These are phyloP conservation scores for Acronicta leporina DNA, from an alignment of 2,888 invertebrate species.

Conservation along the genomic window DNA sequence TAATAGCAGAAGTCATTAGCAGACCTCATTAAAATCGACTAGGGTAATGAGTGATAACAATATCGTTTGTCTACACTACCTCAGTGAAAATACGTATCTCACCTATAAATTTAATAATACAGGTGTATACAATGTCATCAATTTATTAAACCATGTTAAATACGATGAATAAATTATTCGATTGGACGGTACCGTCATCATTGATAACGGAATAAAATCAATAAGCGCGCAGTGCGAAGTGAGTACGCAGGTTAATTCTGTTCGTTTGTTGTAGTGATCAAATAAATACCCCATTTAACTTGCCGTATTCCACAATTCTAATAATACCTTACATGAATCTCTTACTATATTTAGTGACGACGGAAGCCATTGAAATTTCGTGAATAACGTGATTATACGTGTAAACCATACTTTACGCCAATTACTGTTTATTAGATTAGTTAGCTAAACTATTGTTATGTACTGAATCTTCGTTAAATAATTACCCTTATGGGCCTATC, in stretches of 20 bases:
- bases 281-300: conserved; percentile 53
- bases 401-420: conserved; percentile 54
- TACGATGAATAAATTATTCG: conserved; percentile 48
- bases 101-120: conserved; percentile 37
- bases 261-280: conserved; percentile 38
- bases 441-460: conserved; percentile 27
- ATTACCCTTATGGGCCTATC: conserved; percentile 38
- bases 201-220: conserved; percentile 51
- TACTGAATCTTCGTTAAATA: conserved; percentile 43
- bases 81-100: conserved; percentile 15
- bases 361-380: conserved; percentile 73
- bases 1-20: conserved; percentile 19
- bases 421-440: conserved; percentile 71
- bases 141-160: conserved; percentile 48
- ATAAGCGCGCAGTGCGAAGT: conserved; percentile 35
- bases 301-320: conserved; percentile 50
- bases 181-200: conserved; percentile 42
- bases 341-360: conserved; percentile 58
- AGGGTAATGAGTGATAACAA: conserved; percentile 31
- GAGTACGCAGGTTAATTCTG: conserved; percentile 34
- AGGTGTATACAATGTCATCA: conserved; percentile 41
- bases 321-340: conserved; percentile 57
- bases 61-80: conserved; percentile 13
- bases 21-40: conserved; percentile 29
- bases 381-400: conserved; percentile 72